These are phyloP conservation scores for Keiferia lycopersicella DNA, from an alignment of 2,888 invertebrate genomes.

Conservation along the genomic window DNA sequence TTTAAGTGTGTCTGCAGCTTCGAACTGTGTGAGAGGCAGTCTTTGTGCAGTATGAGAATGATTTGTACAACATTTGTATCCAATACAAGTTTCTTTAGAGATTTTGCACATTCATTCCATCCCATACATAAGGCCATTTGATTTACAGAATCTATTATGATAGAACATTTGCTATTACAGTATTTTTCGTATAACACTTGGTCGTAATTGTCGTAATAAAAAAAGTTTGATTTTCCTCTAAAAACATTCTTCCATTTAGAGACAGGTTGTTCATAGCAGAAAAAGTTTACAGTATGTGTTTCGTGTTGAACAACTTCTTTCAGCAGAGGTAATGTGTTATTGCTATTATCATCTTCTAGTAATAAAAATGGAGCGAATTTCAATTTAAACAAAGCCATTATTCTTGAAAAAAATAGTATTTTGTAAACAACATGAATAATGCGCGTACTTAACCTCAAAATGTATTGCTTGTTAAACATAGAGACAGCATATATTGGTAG, in stretches of 20 bases:
- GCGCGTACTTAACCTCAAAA: too few species aligned
- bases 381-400: conserved; percentile 63
- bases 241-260: conserved; percentile 59
- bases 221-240: conserved; percentile 42
- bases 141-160: conserved; percentile 69
- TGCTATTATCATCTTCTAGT: conserved; percentile 64
- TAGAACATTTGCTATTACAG: conserved; percentile 45
- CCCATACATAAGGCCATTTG: conserved; percentile 66
- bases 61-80: conserved; percentile 54
- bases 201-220: conserved; percentile 50
- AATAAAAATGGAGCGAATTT: conserved; percentile 60
- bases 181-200: conserved; percentile 41
- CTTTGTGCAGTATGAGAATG: conserved; percentile 71
- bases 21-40: conserved; percentile 65
- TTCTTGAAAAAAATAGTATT: conserved; percentile 1
- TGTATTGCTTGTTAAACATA: conserved; percentile 30
- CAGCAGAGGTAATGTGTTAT: conserved; percentile 61
- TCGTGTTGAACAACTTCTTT: conserved; percentile 51
- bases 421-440: too few species aligned
- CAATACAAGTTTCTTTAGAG: conserved; percentile 47
- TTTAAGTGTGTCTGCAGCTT: conserved; percentile 69
- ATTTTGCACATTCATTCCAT: conserved; percentile 60
- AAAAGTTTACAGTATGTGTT: conserved; percentile 48
- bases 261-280: conserved; percentile 64
- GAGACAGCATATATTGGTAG: too few species aligned